Evolutionary conservation across 2,113 vertebrate genomes (phyloP).

Genomic region (Zeus faber): DNA sequence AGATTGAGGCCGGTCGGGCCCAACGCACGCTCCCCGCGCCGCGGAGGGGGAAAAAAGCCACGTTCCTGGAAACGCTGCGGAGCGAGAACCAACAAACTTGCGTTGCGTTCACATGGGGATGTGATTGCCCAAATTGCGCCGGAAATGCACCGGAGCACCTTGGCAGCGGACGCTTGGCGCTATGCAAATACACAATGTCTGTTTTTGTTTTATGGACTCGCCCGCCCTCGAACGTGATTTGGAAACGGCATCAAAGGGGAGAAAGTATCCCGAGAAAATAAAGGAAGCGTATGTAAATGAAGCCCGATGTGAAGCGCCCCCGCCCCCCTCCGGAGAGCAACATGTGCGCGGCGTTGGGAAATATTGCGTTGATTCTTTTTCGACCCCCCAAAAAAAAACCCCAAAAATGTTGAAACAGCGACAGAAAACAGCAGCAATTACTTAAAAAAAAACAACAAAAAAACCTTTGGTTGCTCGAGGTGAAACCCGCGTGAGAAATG

Average conservation of each 20-base stretch:
- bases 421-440: too few species aligned
- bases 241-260: neutral
- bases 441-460: too few species aligned
- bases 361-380: neutral
- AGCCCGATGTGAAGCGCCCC: conserved; percentile 6
- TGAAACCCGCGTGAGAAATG: too few species aligned
- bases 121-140: conserved; percentile 28
- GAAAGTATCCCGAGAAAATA: neutral
- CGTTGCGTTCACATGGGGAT: too few species aligned
- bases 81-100: too few species aligned
- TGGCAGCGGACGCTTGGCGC: conserved; percentile 26
- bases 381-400: too few species aligned
- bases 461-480: too few species aligned
- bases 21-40: too few species aligned
- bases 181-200: neutral
- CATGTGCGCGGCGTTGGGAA: conserved; percentile 38
- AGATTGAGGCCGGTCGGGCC: too few species aligned
- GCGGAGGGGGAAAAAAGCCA: too few species aligned
- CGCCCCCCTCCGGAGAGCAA: conserved; percentile 13
- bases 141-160: conserved; percentile 22
- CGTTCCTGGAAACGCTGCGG: too few species aligned
- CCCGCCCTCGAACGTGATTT: neutral
- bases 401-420: too few species aligned
- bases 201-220: neutral
- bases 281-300: conserved; percentile 5